These are phyloP conservation scores for Epizoanthus ramosus DNA, from an alignment of 92 coral and sea anemone genomes.

Conservation along the genomic window DNA sequence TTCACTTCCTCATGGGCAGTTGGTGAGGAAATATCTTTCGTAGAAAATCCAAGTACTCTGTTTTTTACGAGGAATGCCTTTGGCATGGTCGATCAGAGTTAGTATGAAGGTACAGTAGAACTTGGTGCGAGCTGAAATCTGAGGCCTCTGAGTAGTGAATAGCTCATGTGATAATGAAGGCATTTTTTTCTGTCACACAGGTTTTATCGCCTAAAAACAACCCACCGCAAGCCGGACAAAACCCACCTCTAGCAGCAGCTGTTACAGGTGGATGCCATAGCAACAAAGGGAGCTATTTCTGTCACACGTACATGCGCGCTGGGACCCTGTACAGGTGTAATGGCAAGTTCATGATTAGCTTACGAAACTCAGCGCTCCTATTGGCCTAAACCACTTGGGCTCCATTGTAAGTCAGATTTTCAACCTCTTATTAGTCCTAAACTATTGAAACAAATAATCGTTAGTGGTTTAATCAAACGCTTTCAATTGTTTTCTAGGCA, in stretches of 20 bases:
- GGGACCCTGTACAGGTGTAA: slow-evolving; percentile 47
- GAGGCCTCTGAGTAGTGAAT: slow-evolving; percentile 55
- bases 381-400: slow-evolving; percentile 17
- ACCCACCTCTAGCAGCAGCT: slow-evolving; percentile 59
- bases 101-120: slow-evolving; percentile 32
- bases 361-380: slow-evolving; percentile 12
- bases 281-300: slow-evolving; percentile 59
- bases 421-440: slow-evolving; percentile 35
- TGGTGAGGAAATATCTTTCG: slow-evolving; percentile 45
- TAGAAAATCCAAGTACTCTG: slow-evolving; percentile 28
- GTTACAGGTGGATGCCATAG: slow-evolving; percentile 87
- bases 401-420: slow-evolving; percentile 37
- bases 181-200: slow-evolving; percentile 58
- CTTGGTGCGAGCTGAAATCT: slow-evolving; percentile 58
- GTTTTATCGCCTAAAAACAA: slow-evolving; percentile 55
- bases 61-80: slow-evolving; percentile 84
- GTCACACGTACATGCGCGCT: slow-evolving; percentile 52
- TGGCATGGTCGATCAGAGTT: slow-evolving; percentile 61
- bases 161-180: slow-evolving; percentile 78
- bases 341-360: slow-evolving; percentile 8
- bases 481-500: slow-evolving; percentile 28
- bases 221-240: slow-evolving; percentile 60
- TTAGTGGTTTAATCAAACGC: slow-evolving; percentile 18
- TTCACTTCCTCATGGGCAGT: slow-evolving; percentile 41
- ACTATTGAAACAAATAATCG: slow-evolving; percentile 25